These are phyloP conservation scores for Poecile montanus DNA, from an alignment of 2,797 vertebrate genomes.

Conservation along the genomic window DNA sequence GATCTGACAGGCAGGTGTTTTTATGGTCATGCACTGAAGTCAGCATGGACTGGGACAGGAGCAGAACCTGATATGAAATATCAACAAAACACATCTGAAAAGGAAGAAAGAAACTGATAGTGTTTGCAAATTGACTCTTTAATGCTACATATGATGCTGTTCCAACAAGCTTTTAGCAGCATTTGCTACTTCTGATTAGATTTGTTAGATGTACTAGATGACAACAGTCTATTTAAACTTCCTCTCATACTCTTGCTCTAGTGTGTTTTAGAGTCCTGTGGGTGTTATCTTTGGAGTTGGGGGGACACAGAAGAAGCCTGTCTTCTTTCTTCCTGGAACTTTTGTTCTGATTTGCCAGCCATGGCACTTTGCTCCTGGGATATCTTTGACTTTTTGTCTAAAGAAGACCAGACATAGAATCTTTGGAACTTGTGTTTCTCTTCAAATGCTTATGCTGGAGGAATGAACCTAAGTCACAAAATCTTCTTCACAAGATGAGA, in stretches of 20 bases:
- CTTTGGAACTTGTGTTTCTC: background rate
- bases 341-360: background rate
- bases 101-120: background rate
- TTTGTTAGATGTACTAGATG: slow-evolving; percentile 25
- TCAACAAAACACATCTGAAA: background rate
- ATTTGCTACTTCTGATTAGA: slow-evolving; percentile 50
- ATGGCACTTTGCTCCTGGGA: background rate
- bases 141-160: background rate
- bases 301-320: background rate
- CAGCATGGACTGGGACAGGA: background rate
- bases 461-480: background rate
- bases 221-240: slow-evolving; percentile 31
- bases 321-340: background rate
- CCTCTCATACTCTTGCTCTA: slow-evolving; percentile 12
- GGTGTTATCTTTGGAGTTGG: background rate
- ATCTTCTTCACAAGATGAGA: background rate
- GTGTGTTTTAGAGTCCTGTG: background rate
- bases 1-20: background rate
- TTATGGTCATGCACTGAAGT: background rate
- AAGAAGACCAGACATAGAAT: background rate
- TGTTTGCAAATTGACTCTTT: background rate
- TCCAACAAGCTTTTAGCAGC: background rate
- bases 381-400: background rate
- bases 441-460: background rate
- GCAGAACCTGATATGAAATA: background rate